Evolutionary conservation across 2,888 invertebrate genomes (phyloP).

Genomic region (Theretra japonica): DNA sequence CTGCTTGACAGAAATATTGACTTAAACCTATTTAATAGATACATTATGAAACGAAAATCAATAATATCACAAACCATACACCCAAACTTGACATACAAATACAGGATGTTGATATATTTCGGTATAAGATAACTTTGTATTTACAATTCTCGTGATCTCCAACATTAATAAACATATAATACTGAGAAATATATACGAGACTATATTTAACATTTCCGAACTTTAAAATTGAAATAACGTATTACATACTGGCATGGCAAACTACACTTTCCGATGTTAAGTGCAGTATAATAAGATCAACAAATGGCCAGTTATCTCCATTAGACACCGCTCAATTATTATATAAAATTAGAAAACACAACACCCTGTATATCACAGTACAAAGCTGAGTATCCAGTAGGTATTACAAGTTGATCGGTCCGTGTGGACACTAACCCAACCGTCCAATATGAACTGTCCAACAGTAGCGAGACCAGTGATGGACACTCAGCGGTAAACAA

Average conservation of each 20-base stretch:
- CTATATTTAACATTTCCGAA: not conserved
- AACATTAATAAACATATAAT: slow-evolving; percentile 1
- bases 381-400: not conserved
- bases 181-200: not conserved
- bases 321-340: not conserved
- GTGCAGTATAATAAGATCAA: too few species aligned
- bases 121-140: not conserved
- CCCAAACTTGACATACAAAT: slow-evolving; percentile 17
- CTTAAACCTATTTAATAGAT: slow-evolving; percentile 10
- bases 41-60: slow-evolving; percentile 16
- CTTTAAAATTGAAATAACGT: not conserved
- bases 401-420: too few species aligned
- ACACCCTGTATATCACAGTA: slow-evolving; percentile 32
- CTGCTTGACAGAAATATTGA: not conserved
- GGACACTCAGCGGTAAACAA: slow-evolving; percentile 5
- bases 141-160: not conserved
- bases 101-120: slow-evolving; percentile 13
- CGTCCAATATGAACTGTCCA: too few species aligned
- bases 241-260: too few species aligned
- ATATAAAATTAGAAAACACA: slow-evolving; percentile 6
- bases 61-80: slow-evolving; percentile 20
- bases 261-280: too few species aligned
- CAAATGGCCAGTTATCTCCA: too few species aligned
- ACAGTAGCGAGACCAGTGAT: not conserved
- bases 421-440: too few species aligned